These are phyloP conservation scores for Macroramphosus scolopax DNA, from an alignment of 2,797 vertebrate species.

Conservation along the genomic window DNA sequence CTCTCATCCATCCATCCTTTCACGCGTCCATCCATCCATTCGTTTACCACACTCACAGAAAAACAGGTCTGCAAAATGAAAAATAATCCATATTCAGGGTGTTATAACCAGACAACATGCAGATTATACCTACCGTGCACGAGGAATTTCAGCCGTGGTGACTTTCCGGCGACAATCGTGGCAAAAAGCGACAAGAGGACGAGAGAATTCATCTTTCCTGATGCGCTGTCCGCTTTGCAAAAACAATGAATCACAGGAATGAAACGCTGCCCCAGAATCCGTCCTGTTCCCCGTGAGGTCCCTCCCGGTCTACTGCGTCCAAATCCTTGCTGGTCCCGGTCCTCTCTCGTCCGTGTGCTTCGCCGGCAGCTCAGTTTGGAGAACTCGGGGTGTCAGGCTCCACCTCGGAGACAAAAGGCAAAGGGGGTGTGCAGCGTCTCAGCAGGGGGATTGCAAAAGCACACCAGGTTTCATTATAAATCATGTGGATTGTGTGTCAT, in stretches of 20 bases:
- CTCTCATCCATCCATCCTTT: background rate
- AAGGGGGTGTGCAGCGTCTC: too few species aligned
- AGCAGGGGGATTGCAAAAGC: too few species aligned
- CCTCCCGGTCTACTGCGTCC: slow-evolving; percentile 38
- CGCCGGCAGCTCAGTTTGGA: slow-evolving; percentile 49
- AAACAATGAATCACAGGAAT: background rate
- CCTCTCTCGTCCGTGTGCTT: too few species aligned
- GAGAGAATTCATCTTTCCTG: slow-evolving; percentile 67
- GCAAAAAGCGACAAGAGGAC: slow-evolving; percentile 66
- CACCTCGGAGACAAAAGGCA: too few species aligned
- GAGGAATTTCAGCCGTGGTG: slow-evolving; percentile 80
- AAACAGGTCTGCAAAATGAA: too few species aligned
- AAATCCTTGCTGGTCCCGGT: slow-evolving; percentile 44
- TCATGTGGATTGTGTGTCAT: too few species aligned
- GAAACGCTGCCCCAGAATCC: slow-evolving; percentile 18
- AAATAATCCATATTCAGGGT: too few species aligned
- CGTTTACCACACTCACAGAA: background rate
- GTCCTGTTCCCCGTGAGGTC: slow-evolving; percentile 14
- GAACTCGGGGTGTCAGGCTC: slow-evolving; percentile 68
- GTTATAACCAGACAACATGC: too few species aligned
- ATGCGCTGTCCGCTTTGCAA: background rate
- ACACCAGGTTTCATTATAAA: too few species aligned
- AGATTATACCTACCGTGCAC: slow-evolving; percentile 76
- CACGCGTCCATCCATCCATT: background rate
- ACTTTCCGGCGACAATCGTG: slow-evolving; percentile 66